A percentile compares a stretch with the other conserved stretches of the same genome.
phyloP scores from a whole-genome alignment of 1,140 invertebrate genomes.

The Popillia japonica region DNA sequence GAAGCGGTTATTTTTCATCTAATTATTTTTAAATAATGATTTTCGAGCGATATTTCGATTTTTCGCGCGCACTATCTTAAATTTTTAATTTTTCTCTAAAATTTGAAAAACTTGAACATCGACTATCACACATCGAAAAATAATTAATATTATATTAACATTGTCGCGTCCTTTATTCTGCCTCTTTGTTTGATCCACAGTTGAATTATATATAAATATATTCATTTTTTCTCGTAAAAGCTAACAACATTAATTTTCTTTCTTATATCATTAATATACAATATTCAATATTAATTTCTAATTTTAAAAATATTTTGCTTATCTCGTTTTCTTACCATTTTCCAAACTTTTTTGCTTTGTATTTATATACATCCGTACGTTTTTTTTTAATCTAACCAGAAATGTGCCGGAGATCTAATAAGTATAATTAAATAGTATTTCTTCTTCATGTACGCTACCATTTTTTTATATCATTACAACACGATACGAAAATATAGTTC shows the following conservation, averaged over 20 bases:
- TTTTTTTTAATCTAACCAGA: conserved; percentile 1
- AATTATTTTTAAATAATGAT: neutral
- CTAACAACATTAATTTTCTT: conserved; percentile 37
- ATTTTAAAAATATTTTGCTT: conserved; percentile 18
- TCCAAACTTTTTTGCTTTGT: neutral
- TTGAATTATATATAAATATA: conserved; percentile 33
- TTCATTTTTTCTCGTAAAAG: conserved; percentile 18
- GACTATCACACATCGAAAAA: conserved; percentile 39
- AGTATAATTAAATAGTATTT: conserved; percentile 10
- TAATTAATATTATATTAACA: conserved; percentile 35
- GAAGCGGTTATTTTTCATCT: conserved; percentile 23
- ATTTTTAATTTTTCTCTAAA: conserved; percentile 22
- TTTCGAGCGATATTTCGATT: conserved; percentile 34
- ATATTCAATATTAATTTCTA: conserved; percentile 32
- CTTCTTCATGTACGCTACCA: conserved; percentile 33
- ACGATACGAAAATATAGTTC: conserved; percentile 45
- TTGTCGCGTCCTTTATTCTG: conserved; percentile 19
- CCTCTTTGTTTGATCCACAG: conserved; percentile 24
- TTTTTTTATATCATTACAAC: conserved; percentile 28
- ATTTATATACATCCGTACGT: conserved; percentile 24
- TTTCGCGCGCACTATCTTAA: conserved; percentile 22
- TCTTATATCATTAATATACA: conserved; percentile 1
- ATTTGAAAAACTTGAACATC: conserved; percentile 38
- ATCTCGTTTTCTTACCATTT: conserved; percentile 25
- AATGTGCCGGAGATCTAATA: conserved; percentile 32